Evolutionary conservation across 1,140 invertebrate species (phyloP), one percentile per base, ranked within the genome.

Genomic region (Brachionus angularis): DNA sequence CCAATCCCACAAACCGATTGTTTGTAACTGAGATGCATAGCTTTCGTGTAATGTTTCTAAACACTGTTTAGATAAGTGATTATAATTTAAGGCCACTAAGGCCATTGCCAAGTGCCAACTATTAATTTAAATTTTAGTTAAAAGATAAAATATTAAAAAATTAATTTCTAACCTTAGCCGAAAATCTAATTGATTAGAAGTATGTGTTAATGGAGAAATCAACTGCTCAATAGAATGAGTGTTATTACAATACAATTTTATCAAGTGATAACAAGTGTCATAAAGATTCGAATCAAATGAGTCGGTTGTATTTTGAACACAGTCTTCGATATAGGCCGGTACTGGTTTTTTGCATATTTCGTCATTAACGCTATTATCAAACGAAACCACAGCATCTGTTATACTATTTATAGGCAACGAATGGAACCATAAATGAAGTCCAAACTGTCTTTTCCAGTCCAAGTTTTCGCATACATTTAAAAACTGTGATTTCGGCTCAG

Each of bases 11-110:
- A 89, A 78, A 0, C 88, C 90, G 14, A 87, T 79, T 29, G 87
- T 84, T 80, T 94, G 91, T 33, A 96, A 80, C 80, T 94, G 91
- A 4, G 87, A 84, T 0, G 91, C 89, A 78, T 91, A 91, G 14
- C 62, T 67, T 33, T 67, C 27, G 62, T 47, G 42, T 18, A 67
- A 31, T 21, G 16, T 67, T 12, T 67, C 27, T 14, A 67, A 47
- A 3, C 29, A 67, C 21, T 34, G 47, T 47, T 50, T 46, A 10
- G 21, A 14, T 5, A 67, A 34, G 42, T 67, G 62, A 29, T 67
- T 67, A 14, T 67, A 67, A 7, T 67, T 27, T 18, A 67, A 33
- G 8, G 62, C 62, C 12, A 25, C 16, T 25, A 67, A 16, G 1
- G 42, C 42, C 62, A 67, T 67, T 1, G 47, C 14, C 16, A 67